These are phyloP conservation scores for Amblyraja radiata DNA, from an alignment of 2,797 vertebrate genomes.

Conservation along the genomic window DNA sequence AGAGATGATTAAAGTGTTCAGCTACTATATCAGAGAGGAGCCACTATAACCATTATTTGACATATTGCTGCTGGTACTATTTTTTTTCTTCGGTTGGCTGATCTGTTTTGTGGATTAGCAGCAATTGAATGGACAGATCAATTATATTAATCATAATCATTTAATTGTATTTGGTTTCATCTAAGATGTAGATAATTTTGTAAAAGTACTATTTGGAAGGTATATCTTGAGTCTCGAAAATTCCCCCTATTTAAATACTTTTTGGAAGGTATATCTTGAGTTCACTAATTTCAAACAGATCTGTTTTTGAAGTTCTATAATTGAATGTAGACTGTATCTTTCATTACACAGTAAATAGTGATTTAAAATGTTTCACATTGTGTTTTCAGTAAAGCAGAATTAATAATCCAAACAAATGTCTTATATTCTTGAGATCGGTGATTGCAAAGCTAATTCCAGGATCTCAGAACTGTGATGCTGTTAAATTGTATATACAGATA, in stretches of 20 bases:
- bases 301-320: background rate
- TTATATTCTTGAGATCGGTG: background rate
- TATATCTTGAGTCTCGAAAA: background rate
- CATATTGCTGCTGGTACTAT: background rate
- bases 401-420: background rate
- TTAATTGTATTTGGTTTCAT: background rate
- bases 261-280: too few relatives aligned
- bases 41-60: background rate
- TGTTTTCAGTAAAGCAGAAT: background rate
- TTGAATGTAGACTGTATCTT: background rate
- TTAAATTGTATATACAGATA: background rate
- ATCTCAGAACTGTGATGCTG: background rate
- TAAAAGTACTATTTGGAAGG: background rate
- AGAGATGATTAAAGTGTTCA: background rate
- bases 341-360: background rate
- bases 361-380: background rate
- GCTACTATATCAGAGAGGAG: background rate
- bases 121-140: background rate
- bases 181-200: background rate
- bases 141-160: background rate
- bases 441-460: background rate
- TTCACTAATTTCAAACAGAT: background rate
- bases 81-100: background rate
- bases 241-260: background rate
- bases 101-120: background rate